These are phyloP conservation scores for Ennomos erosarius DNA, from an alignment of 2,888 invertebrate species.

Conservation along the genomic window DNA sequence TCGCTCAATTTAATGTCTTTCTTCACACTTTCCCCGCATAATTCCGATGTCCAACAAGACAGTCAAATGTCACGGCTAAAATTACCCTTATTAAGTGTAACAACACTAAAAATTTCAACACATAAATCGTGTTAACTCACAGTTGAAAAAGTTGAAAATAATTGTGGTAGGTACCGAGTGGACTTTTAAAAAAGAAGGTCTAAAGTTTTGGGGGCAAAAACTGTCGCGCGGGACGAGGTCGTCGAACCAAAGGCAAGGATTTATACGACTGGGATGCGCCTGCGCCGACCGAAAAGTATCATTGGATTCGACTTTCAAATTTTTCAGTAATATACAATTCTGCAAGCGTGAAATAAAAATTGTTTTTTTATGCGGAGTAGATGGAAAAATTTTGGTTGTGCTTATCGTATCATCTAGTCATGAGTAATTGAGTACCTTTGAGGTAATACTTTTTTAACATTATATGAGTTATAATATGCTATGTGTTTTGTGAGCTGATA, in stretches of 20 bases:
- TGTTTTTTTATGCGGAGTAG: conserved; percentile 38
- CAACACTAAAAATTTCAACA: conserved; percentile 63
- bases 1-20: conserved; percentile 13
- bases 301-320: conserved; percentile 83
- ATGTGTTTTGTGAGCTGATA: too few relatives aligned
- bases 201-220: conserved; percentile 75
- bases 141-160: conserved; percentile 78
- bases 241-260: conserved; percentile 63
- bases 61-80: conserved; percentile 26
- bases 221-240: conserved; percentile 71
- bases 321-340: conserved; percentile 71
- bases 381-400: conserved; percentile 14
- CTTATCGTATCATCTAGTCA: conserved; percentile 25
- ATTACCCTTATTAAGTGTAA: conserved; percentile 44
- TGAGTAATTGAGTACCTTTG: conserved; percentile 28
- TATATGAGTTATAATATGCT: too few relatives aligned
- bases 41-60: conserved; percentile 9
- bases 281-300: conserved; percentile 54
- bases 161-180: conserved; percentile 68
- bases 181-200: conserved; percentile 60
- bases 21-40: conserved; percentile 9
- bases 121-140: conserved; percentile 68
- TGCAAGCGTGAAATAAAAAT: conserved; percentile 68
- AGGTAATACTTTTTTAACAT: too few relatives aligned
- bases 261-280: conserved; percentile 63